A percentile compares a stretch with the other conserved stretches of the same genome.
Conservation (phyloP, 2,113 vertebrate species). For the Salminus brasiliensis region DNA sequence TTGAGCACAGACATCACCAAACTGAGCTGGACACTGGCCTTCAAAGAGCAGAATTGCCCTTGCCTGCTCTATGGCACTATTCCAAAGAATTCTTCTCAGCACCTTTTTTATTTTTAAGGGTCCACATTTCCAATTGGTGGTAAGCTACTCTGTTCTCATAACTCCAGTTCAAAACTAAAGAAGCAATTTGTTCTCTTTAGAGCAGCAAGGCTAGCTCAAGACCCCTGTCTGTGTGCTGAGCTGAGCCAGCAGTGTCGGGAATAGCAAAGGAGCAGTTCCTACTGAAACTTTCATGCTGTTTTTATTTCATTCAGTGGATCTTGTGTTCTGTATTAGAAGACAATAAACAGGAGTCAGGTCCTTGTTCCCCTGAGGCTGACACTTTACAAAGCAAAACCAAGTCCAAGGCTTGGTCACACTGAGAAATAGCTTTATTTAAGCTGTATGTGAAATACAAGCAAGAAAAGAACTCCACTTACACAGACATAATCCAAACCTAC, state of each 20-base stretch:
- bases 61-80: too few species aligned
- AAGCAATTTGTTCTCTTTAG: too few species aligned
- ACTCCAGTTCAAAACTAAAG: too few species aligned
- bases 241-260: neutral
- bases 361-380: neutral
- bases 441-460: neutral
- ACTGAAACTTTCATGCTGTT: constrained; percentile 12
- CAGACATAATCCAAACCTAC: neutral
- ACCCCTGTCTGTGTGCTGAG: neutral
- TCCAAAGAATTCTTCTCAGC: too few species aligned
- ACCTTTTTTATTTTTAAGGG: too few species aligned
- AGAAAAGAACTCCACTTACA: neutral
- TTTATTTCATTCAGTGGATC: constrained; percentile 14
- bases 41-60: too few species aligned
- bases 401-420: neutral
- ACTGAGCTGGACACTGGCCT: too few species aligned
- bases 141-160: too few species aligned
- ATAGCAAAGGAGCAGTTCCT: constrained; percentile 4
- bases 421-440: neutral
- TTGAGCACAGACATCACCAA: too few species aligned
- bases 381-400: neutral
- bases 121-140: too few species aligned
- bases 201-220: neutral
- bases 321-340: constrained; percentile 26
- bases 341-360: neutral